Evolutionary conservation across 1,140 invertebrate genomes (phyloP).

Genomic region (Drosophila burlai): DNA sequence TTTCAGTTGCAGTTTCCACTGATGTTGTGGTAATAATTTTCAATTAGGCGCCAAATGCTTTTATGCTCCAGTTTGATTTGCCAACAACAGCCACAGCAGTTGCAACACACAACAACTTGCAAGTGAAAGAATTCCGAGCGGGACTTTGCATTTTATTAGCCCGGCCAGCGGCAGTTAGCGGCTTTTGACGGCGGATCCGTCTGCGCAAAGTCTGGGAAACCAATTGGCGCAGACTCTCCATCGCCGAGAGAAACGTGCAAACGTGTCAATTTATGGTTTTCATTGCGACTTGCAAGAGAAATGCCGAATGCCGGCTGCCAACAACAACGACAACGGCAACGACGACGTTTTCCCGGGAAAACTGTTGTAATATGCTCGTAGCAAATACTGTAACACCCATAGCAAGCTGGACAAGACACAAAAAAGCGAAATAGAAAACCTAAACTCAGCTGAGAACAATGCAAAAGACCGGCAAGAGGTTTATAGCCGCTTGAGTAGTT

Average conservation of each 20-base stretch:
- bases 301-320: conserved; percentile 40
- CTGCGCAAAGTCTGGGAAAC: conserved; percentile 45
- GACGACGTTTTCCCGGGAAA: conserved; percentile 41
- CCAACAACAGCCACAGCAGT: conserved; percentile 11
- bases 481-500: conserved; percentile 62
- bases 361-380: conserved; percentile 29
- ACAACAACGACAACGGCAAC: not conserved
- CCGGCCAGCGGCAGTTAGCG: conserved; percentile 39
- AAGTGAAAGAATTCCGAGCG: conserved; percentile 47
- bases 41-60: conserved; percentile 59
- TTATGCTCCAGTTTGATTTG: conserved; percentile 60
- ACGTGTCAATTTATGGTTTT: conserved; percentile 67
- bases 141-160: conserved; percentile 53
- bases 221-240: conserved; percentile 37
- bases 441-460: conserved; percentile 40
- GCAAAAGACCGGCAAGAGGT: conserved; percentile 35
- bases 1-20: conserved; percentile 14
- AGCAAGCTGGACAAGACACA: conserved; percentile 15
- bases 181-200: conserved; percentile 19
- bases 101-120: conserved; percentile 18
- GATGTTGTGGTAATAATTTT: conserved; percentile 62
- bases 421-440: conserved; percentile 37
- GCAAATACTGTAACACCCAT: conserved; percentile 33
- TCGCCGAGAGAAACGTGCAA: conserved; percentile 52
- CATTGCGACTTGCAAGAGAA: conserved; percentile 59